Evolutionary conservation across 2,113 vertebrate genomes (phyloP), one percentile per base, ranked within the genome.

Genomic region (Agelaius phoeniceus): DNA sequence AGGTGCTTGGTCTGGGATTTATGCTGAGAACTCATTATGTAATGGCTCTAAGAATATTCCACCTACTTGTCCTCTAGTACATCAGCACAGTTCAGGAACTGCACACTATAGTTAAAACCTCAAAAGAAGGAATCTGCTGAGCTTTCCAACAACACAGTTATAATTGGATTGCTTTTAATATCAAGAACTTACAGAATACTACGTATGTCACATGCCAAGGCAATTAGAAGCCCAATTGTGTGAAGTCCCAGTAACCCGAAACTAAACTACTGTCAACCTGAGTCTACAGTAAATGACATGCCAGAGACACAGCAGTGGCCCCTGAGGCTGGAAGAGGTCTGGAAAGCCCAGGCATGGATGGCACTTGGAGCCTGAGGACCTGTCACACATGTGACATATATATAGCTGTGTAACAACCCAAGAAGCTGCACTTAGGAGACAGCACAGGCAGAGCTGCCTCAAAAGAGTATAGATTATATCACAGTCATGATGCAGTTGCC

Each of bases 131-230:
- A 89, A 69, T 46, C 14, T 57, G 10, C 17, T 3, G 0, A 33
- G 9, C 2, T 6, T 69, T 59, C 33, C 35, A 91, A 16, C 23
- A 65, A 33, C 26, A 55, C 3, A 43, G 14, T 4, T 83, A 10
- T 43, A 37, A 37, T 0, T 78, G 9, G 16, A 52, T 65, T 57
- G 11, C 5, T 73, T 91, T 79, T 44, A 79, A 57, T 49, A 65
- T 20, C 44, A 44, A n/a, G 35, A 67, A 83, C 37, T 46, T 57
- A 35, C 21, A 57, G 75, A 75, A 61, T 51, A 49, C 35, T 75
- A 28, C 0, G 0, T 43, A 8, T 79, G 7, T 6, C 24, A 88
- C 33, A 83, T 30, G 43, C 23, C 21, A 2, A 85, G 16, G 20
- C 19, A 39, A 76, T 83, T 85, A 72, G 13, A 69, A 90, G 15